Evolutionary conservation across 2,113 vertebrate species (phyloP).

Genomic region (Urocitellus parryii): DNA sequence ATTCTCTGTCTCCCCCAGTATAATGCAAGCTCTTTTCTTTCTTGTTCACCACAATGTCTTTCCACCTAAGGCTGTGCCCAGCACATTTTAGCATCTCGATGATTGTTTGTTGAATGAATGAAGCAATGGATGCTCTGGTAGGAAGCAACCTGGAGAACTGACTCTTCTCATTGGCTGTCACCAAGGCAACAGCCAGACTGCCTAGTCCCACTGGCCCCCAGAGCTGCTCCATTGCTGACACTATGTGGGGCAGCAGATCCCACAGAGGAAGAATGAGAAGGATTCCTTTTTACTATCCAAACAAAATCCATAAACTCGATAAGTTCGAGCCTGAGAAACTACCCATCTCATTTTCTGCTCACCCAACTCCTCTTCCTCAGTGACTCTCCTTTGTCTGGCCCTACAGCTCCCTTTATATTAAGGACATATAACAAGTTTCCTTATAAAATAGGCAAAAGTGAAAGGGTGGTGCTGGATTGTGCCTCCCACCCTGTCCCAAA

Average conservation of each 20-base stretch:
- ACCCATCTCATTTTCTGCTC: background rate
- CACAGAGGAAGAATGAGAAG: background rate
- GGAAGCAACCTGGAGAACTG: background rate
- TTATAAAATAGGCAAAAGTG: background rate
- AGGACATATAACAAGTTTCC: background rate
- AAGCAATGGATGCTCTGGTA: background rate
- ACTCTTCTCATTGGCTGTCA: background rate
- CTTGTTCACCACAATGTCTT: background rate
- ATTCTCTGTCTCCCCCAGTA: accelerated
- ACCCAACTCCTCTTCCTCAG: background rate
- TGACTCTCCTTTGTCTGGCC: background rate
- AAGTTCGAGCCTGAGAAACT: background rate
- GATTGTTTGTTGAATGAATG: background rate
- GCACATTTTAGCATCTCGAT: background rate
- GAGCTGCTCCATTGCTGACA: background rate
- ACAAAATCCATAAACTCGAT: background rate
- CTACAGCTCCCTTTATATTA: background rate
- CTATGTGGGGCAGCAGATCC: background rate
- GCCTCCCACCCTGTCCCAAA: background rate
- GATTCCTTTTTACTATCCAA: background rate
- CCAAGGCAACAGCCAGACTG: background rate
- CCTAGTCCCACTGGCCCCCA: background rate
- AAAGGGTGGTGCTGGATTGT: background rate
- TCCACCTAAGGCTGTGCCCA: background rate
- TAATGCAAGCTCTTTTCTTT: background rate